phyloP scores from a whole-genome alignment of 1,140 invertebrate species.

The Leucophenga varia region DNA sequence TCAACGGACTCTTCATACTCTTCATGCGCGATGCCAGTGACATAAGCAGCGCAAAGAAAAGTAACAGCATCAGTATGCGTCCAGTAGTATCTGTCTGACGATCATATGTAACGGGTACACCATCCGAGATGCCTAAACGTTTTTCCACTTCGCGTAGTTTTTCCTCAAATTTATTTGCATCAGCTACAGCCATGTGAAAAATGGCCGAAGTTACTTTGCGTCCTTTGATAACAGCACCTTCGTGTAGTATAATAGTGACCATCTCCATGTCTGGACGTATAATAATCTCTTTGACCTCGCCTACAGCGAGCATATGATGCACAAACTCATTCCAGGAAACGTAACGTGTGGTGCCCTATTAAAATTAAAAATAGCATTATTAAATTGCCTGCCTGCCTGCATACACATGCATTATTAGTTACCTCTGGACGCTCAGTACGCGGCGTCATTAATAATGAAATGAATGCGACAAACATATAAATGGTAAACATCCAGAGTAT shows the following conservation, averaged over 20 bases:
- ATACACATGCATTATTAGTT: slow-evolving; percentile 11
- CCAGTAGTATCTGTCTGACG: slow-evolving; percentile 71
- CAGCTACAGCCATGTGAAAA: slow-evolving; percentile 82
- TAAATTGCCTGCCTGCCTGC: background rate
- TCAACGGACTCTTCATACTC: slow-evolving; percentile 68
- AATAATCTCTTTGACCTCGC: slow-evolving; percentile 87
- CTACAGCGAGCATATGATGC: slow-evolving; percentile 87
- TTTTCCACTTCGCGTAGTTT: slow-evolving; percentile 82
- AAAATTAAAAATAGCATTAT: slow-evolving; percentile 21
- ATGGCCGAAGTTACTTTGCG: slow-evolving; percentile 58
- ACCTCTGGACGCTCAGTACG: slow-evolving; percentile 72
- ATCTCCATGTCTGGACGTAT: slow-evolving; percentile 80
- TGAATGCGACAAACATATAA: slow-evolving; percentile 70
- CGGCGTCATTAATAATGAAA: slow-evolving; percentile 70
- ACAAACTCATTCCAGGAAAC: slow-evolving; percentile 96
- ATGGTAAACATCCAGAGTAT: slow-evolving; percentile 75
- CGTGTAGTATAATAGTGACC: slow-evolving; percentile 79
- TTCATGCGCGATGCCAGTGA: slow-evolving; percentile 69
- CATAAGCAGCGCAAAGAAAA: slow-evolving; percentile 68
- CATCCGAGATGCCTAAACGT: slow-evolving; percentile 74
- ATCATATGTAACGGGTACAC: slow-evolving; percentile 81
- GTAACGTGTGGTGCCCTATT: slow-evolving; percentile 61
- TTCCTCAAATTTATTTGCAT: slow-evolving; percentile 82
- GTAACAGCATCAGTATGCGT: slow-evolving; percentile 68
- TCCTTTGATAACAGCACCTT: slow-evolving; percentile 86